Conservation (phyloP, 2,113 vertebrate genomes). For the Leiothrix lutea region DNA sequence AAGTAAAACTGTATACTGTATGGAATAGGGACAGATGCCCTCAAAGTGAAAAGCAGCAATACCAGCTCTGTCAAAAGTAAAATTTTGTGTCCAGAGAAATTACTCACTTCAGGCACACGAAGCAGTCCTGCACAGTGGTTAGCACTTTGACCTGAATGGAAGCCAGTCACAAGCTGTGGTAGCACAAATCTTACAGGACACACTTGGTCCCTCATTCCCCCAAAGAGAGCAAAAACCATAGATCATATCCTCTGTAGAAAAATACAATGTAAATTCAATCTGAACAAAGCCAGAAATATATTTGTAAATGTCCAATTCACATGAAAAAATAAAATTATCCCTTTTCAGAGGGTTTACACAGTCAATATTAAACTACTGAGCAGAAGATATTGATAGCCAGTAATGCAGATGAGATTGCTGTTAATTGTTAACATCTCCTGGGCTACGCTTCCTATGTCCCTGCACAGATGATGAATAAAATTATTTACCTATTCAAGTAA, state of each 20-base stretch:
- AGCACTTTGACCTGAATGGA: neutral
- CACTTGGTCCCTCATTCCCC: neutral
- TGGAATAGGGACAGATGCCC: neutral
- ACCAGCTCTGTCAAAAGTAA: neutral
- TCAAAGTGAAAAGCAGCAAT: neutral
- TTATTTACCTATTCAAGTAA: constrained; percentile 65
- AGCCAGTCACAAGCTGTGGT: neutral
- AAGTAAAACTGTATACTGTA: neutral
- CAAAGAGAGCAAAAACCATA: neutral
- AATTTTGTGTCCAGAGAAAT: neutral
- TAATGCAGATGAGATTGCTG: constrained; percentile 22
- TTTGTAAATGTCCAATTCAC: neutral
- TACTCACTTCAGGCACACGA: neutral
- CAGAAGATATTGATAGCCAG: constrained; percentile 34
- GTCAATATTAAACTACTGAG: neutral
- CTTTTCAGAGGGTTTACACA: neutral
- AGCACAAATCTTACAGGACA: neutral
- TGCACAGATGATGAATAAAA: constrained; percentile 55
- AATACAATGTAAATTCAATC: neutral
- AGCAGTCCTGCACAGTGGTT: neutral
- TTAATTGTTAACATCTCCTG: constrained; percentile 65
- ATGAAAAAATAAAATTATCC: neutral
- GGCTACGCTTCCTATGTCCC: neutral
- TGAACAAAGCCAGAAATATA: neutral
- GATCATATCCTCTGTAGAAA: neutral